Base-by-base conservation (phyloP, 2,888 invertebrate genomes). In the Meiosimyza decipiens region DNA sequence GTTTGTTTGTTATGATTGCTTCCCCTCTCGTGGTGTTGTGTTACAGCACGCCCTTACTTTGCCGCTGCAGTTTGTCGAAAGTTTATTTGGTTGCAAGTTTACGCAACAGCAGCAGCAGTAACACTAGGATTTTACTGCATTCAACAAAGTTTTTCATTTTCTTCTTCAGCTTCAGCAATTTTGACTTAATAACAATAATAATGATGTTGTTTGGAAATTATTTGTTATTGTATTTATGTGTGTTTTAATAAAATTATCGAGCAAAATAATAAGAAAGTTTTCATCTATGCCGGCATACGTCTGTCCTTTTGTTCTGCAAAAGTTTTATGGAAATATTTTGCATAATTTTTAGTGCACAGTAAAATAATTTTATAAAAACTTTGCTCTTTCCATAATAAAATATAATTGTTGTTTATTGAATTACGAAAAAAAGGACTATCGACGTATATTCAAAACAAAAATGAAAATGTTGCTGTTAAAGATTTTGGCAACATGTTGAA, bases 171-270 rank as follows among this genome's bases (percentile, higher is more conserved):
- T 15, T 12, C 63, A 15, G 47, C 47, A 40, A 47, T 11, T 40
- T n/a, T 49, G 16, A 16, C 16, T 47, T 65, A 11, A 65, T 40
- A 40, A 40, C 9, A 40, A 40, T 40, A 40, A 40, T 40, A 9
- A 40, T 66, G 22, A 47, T 63, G 16, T 33, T 55, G 55, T 47
- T 40, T 67, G 57, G 11, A 18, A 47, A 55, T 22, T 55, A 55
- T 57, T 67, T 55, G 6, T 18, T 16, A 13, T 40, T 55, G 12
- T 55, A 55, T 54, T 47, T 54, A 52, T 65, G 22, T 18, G 50
- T 65, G 47, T 40, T 67, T 40, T 67, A 67, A 67, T 54, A 47
- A 67, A 67, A 67, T 67, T 40, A 67, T 55, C 57, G 12, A 13
- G 55, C 22, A 28, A 57, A 66, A 67, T 47, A 67, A 49, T 67